phyloP scores from a whole-genome alignment of 2,113 vertebrate genomes.

The Cyanoderma ruficeps region DNA sequence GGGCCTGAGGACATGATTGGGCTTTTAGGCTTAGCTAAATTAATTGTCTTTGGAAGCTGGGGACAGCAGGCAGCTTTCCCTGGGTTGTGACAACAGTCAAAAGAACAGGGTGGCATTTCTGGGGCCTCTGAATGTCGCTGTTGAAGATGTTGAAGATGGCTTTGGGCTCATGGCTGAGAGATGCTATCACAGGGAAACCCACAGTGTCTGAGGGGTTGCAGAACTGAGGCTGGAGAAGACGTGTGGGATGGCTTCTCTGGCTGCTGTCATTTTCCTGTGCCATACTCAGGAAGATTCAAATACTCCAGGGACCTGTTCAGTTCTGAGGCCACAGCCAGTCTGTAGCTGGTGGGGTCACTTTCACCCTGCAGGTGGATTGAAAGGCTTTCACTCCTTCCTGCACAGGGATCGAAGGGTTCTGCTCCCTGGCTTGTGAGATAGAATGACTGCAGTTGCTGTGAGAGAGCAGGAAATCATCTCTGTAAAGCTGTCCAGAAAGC shows the following conservation, averaged over 20 bases:
- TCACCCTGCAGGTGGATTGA: not conserved
- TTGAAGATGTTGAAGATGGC: not conserved
- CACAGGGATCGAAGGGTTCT: not conserved
- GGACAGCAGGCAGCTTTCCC: not conserved
- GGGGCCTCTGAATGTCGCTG: not conserved
- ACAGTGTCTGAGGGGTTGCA: not conserved
- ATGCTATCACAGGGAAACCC: not conserved
- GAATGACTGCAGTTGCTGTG: not conserved
- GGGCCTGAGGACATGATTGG: not conserved
- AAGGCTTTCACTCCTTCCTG: not conserved
- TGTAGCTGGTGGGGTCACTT: not conserved
- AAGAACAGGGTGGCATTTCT: not conserved
- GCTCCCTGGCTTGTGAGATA: not conserved
- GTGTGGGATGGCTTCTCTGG: not conserved
- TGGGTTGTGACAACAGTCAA: not conserved
- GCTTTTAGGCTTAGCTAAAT: not conserved
- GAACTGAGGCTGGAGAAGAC: not conserved
- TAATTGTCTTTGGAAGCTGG: not conserved
- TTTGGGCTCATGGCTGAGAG: not conserved
- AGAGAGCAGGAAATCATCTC: constrained; percentile 26
- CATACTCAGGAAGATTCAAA: not conserved
- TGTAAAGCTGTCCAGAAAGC: constrained; percentile 45
- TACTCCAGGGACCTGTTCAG: not conserved
- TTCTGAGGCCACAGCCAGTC: not conserved
- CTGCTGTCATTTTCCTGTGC: not conserved